Base-by-base conservation (phyloP, 1,140 invertebrate genomes). In the Drosophila repletoides region DNA sequence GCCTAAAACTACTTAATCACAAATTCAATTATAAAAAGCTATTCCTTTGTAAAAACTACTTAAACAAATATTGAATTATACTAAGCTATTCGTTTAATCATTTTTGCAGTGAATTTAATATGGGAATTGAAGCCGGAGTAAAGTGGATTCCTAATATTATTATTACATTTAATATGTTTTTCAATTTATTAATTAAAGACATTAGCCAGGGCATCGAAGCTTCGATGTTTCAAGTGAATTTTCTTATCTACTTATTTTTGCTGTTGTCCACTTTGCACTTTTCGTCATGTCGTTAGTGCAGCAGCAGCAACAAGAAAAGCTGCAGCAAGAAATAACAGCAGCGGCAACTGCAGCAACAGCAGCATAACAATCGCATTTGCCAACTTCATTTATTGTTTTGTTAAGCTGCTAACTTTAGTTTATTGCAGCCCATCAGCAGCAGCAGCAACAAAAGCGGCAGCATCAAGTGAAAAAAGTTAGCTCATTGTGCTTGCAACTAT, bases 381-480 rank as follows among this genome's bases (percentile, higher is more conserved):
- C 73, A 83, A 83, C 79, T 83, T 83, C 79, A 83, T 83, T 83
- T 83, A 83, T 83, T 83, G 79, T 83, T 84, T 83, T 83, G 79
- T 83, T 83, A 83, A 83, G 79, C 79, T 83, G 79, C 79, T 83
- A 83, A 83, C 79, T 83, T 83, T 83, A 84, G 79, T 84, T 83
- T 83, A 83, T 84, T 77, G 79, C 79, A 66, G 53, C 36, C 65
- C 70, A 68, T 72, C 69, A 72, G 52, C 69, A 53, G 10, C 49
- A 61, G 45, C 22, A n/a, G 17, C 52, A n/a, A 29, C 19, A 33
- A 21, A 29, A 46, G 29, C 53, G 60, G 34, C 49, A 71, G 34
- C 45, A 55, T 22, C 40, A 55, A 58, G 45, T 65, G 58, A 28
- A 58, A 71, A n/a, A 65, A 75, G 49, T 66, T 48, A 15, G 19